Evolutionary conservation across 2,888 invertebrate genomes (phyloP), one percentile per base, ranked within the genome.

Genomic region (Brenthis ino): DNA sequence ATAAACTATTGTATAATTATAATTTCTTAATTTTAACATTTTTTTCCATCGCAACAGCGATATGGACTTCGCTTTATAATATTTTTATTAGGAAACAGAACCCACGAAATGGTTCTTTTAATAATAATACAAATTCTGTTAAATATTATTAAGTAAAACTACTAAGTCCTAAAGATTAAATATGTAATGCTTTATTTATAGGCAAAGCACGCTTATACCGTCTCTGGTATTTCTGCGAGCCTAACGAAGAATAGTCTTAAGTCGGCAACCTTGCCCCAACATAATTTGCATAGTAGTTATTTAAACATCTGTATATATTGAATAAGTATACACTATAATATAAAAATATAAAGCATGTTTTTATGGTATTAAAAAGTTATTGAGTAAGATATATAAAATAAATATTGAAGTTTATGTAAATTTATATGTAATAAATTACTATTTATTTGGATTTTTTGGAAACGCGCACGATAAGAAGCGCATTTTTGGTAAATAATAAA

Each of bases 201-300:
- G 37, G 16, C 58, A 65, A 20, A 37, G 43, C 37, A 67, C 56
- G 50, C 48, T 63, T 51, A 37, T 57, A 56, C 20, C 55, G 56
- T 67, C 61, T 61, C 37, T 67, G 61, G 56, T 43, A 67, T 67
- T 63, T 57, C 51, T 57, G 50, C 61, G 50, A 67, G 61, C 56
- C 65, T 65, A 56, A 57, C 55, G 56, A 64, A 70, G 67, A 68
- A 61, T 12, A 57, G 47, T 58, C 51, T 43, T 51, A 64, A 63
- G 64, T 67, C 60, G 67, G 67, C 67, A 69, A 72, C 69, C 67
- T 72, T 69, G 67, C 57, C 64, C 57, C 63, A 53, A 67, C 57
- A 67, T 64, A 68, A 71, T 71, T 71, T 69, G 66, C 71, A 69
- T 71, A 69, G 71, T 24, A 51, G 69, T 67, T 53, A 55, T 69